phyloP scores from a whole-genome alignment of 1,140 invertebrate genomes.

The Centruroides sculpturatus region DNA sequence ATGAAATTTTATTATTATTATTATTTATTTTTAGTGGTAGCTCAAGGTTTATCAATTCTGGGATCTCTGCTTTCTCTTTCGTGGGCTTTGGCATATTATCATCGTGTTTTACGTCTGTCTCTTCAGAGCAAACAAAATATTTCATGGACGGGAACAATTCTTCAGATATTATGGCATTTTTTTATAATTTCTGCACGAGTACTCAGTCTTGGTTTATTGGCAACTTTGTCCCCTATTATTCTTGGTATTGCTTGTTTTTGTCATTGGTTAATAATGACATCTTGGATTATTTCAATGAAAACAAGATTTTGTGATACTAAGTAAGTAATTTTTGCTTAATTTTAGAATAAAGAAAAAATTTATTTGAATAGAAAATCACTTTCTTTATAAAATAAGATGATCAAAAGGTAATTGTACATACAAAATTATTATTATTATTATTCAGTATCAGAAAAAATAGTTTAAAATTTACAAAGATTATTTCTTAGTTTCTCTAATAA shows the following conservation, averaged over 20 bases:
- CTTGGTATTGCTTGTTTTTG: constrained; percentile 41
- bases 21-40: too few relatives aligned
- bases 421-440: too few relatives aligned
- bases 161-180: constrained; percentile 66
- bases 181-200: constrained; percentile 50
- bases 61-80: constrained; percentile 65
- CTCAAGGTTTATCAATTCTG: constrained; percentile 37
- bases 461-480: too few relatives aligned
- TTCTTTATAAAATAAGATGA: too few relatives aligned
- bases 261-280: constrained; percentile 59
- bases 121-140: constrained; percentile 56
- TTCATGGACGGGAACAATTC: constrained; percentile 40
- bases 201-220: constrained; percentile 31
- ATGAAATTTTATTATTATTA: too few relatives aligned
- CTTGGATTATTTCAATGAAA: constrained; percentile 37
- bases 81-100: constrained; percentile 69
- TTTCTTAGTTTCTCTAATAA: too few relatives aligned
- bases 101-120: constrained; percentile 56
- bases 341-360: too few relatives aligned
- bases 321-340: constrained; percentile 5
- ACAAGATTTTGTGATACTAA: constrained; percentile 20
- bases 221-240: constrained; percentile 18
- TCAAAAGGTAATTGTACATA: too few relatives aligned
- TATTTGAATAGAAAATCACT: too few relatives aligned
- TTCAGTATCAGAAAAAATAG: too few relatives aligned